Base-by-base conservation (phyloP, 2,113 vertebrate species). In the Hippoglossus stenolepis region DNA sequence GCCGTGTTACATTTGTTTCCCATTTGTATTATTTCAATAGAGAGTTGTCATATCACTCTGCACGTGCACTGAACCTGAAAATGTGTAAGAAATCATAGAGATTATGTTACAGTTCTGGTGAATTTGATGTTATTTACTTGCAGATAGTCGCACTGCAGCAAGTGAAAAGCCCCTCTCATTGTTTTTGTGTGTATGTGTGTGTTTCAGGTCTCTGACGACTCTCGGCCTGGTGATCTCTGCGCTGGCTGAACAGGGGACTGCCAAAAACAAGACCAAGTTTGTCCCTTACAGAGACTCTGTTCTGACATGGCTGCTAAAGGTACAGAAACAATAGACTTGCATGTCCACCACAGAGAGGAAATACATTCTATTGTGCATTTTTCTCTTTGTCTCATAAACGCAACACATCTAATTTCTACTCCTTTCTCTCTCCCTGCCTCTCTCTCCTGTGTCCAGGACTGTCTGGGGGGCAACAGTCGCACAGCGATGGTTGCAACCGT, bases 211-310 rank as follows among this genome's bases (percentile, higher is more conserved):
- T 66, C 95, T 99, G 85, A 99, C 97, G 7, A 99, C 97, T 1
- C 94, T 99, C 0, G 97, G 98, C 21, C 87, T 98, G 88, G 98
- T 99, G 84, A 99, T 99, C 94, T 99, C 97, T 35, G 97, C 97
- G 0, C 91, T 99, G 70, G 97, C 97, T 70, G 98, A 99, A 87
- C 97, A 99, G 88, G 95, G 97, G 77, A 96, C 96, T 23, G 95
- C 97, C 62, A 99, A 98, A 89, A 97, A 97, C 93, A 99, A 96
- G 93, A 98, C 91, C 90, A 99, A 99, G 91, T 99, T 99, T 94
- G 98, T 99, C 92, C 98, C 98, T 0, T 99, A 99, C 90, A 96
- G 97, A 85, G 98, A 99, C 89, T 99, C 98, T 0, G 98, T 99
- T 76, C 95, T 99, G 80, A 99, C 98, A 23, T 99, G 97, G 98